phyloP scores from a whole-genome alignment of 2,888 invertebrate species.

The Cenopis cana region DNA sequence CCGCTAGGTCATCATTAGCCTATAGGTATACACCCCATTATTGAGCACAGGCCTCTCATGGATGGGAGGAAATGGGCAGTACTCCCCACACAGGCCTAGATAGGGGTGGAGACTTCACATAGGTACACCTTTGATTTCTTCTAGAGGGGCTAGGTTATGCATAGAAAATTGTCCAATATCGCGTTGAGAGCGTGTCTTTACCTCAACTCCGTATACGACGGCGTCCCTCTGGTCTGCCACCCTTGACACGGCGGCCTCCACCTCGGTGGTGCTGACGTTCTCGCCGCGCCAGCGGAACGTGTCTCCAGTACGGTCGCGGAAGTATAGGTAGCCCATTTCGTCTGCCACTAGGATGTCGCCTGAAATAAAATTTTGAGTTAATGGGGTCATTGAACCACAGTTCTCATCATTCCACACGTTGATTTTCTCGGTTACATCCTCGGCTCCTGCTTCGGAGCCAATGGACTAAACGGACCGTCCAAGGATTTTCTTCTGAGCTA shows the following conservation, averaged over 20 bases:
- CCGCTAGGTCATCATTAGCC: too few relatives aligned
- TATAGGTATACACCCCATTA: too few relatives aligned
- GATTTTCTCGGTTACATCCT: not conserved
- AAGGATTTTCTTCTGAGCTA: too few relatives aligned
- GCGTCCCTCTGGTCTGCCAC: conserved; percentile 94
- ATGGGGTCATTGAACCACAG: not conserved
- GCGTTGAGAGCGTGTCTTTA: conserved; percentile 61
- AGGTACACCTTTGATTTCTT: too few relatives aligned
- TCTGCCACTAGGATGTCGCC: conserved; percentile 96
- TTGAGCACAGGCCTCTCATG: too few relatives aligned
- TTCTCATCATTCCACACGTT: not conserved
- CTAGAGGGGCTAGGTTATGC: too few relatives aligned
- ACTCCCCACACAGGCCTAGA: too few relatives aligned
- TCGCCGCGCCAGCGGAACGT: conserved; percentile 99
- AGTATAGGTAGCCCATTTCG: conserved; percentile 96
- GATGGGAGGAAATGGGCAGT: too few relatives aligned
- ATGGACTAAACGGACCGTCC: not conserved
- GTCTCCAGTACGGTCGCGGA: conserved; percentile 98
- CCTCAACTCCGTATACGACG: conserved; percentile 97
- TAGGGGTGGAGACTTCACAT: too few relatives aligned
- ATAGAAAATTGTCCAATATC: not conserved
- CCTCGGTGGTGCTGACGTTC: conserved; percentile 99
- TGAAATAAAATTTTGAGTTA: conserved; percentile 59
- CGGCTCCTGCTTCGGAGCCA: not conserved
- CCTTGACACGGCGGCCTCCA: conserved; percentile 96